phyloP scores from a whole-genome alignment of 2,113 vertebrate species.

The Cheilinus undulatus region DNA sequence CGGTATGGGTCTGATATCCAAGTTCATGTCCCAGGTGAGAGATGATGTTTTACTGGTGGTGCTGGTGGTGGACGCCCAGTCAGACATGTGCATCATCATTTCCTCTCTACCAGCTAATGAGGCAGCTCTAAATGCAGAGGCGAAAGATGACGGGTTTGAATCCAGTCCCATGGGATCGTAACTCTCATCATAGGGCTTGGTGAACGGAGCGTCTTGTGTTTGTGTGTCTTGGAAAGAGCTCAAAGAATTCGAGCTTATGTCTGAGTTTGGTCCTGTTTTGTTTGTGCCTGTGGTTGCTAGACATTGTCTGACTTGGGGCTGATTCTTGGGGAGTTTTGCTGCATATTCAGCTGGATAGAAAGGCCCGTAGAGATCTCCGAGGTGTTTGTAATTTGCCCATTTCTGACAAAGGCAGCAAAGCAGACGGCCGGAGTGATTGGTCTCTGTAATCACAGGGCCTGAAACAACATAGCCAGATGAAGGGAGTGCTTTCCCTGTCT shows the following conservation, averaged over 20 bases:
- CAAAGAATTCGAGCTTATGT: constrained; percentile 72
- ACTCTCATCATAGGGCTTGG: constrained; percentile 59
- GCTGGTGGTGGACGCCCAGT: constrained; percentile 71
- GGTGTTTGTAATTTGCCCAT: constrained; percentile 98
- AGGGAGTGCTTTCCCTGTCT: constrained; percentile 92
- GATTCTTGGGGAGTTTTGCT: constrained; percentile 94
- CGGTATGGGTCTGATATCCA: constrained; percentile 68
- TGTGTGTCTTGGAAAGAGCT: constrained; percentile 78
- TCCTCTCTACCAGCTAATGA: constrained; percentile 64
- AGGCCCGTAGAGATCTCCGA: constrained; percentile 97
- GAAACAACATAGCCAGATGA: constrained; percentile 91
- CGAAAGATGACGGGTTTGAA: constrained; percentile 59
- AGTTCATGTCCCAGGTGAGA: constrained; percentile 79
- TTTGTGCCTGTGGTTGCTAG: constrained; percentile 61
- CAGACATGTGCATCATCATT: constrained; percentile 55
- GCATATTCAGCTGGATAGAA: constrained; percentile 97
- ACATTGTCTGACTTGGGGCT: constrained; percentile 85
- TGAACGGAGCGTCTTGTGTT: constrained; percentile 62
- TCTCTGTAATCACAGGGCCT: constrained; percentile 93
- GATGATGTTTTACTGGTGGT: constrained; percentile 84
- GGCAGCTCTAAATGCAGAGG: constrained; percentile 49
- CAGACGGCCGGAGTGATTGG: constrained; percentile 90
- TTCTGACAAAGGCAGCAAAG: constrained; percentile 98
- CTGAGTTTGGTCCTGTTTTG: constrained; percentile 70
- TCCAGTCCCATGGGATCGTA: constrained; percentile 62